Conservation (phyloP, 1,140 invertebrate genomes). For the Solen grandis region DNA sequence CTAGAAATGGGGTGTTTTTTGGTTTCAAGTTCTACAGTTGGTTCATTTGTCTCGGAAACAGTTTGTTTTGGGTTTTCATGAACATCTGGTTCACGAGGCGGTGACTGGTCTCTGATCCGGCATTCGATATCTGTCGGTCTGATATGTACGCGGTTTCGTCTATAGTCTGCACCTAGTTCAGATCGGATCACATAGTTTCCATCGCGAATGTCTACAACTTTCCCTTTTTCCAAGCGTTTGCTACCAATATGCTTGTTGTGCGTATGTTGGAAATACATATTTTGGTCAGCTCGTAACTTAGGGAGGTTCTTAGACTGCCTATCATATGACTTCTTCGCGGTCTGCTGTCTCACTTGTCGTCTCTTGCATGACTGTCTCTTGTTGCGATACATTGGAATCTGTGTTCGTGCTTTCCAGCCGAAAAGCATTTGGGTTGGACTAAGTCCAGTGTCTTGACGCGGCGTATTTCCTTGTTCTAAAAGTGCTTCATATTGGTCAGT, state of each 20-base stretch:
- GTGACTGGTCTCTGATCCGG: neutral
- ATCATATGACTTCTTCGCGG: slow-evolving; percentile 37
- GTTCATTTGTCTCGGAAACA: neutral
- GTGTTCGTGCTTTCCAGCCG: slow-evolving; percentile 26
- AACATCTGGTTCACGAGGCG: neutral
- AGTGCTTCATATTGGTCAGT: slow-evolving; percentile 57
- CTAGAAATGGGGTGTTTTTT: neutral
- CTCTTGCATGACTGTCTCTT: neutral
- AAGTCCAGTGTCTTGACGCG: slow-evolving; percentile 53
- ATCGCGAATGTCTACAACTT: neutral
- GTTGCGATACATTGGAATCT: slow-evolving; percentile 39
- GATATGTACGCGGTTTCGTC: slow-evolving; percentile 29
- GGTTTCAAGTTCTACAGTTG: neutral
- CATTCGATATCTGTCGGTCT: slow-evolving; percentile 3
- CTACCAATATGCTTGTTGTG: too few relatives aligned
- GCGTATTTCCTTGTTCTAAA: slow-evolving; percentile 58
- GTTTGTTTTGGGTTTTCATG: neutral
- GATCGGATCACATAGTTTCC: neutral
- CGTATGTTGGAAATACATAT: slow-evolving; percentile 50
- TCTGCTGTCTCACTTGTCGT: slow-evolving; percentile 15
- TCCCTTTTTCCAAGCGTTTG: slow-evolving; percentile 24
- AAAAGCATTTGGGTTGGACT: slow-evolving; percentile 60
- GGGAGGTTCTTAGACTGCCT: slow-evolving; percentile 10
- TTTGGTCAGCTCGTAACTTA: slow-evolving; percentile 16
- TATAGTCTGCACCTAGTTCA: neutral